Base-by-base conservation (phyloP, 2,888 invertebrate species). In the Drepana falcataria region DNA sequence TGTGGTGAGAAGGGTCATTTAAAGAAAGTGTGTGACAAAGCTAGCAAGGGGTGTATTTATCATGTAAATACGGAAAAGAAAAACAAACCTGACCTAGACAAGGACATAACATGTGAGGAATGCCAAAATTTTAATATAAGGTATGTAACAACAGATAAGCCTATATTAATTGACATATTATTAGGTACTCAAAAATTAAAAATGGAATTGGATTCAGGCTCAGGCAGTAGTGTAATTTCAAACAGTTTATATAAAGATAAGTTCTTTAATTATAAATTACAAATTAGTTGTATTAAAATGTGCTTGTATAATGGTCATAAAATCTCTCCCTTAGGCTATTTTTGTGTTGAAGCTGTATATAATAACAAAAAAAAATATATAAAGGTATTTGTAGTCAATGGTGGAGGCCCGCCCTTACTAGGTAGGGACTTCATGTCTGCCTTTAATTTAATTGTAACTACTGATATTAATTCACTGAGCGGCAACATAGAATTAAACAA, bases 251-350 rank as follows among this genome's bases (percentile, higher is more conserved):
- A 58, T 53, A 37, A 35, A 5, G 37, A 57, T 5, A 37, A 44
- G 9, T 66, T 61, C 53, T 48, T 44, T 4, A 35, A 53, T 33
- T 51, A 49, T 6, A 40, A 35, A 21, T 47, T 63, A 48, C 33
- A 35, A 35, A 41, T 53, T 21, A 54, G 59, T 49, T 35, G 53
- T 40, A 48, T 63, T 33, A 66, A 55, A 57, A 63, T 66, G 56
- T 68, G 67, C 53, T 54, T 66, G 1, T 64, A 66, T 51, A 57
- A 62, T n/a, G 65, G 66, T 21, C 64, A 66, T 55, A 65, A 63
- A 61, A 65, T 68, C 34, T 48, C 58, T 2, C 65, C 65, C 0
- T 7, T 62, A 7, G 62, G 65, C 2, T 63, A 53, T 58, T 61
- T 68, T 51, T 7, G 1, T 1, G 35, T 44, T 2, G 9, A 56